These are phyloP conservation scores for Xestia rhomboidea DNA, from an alignment of 2,888 invertebrate genomes.

Conservation along the genomic window DNA sequence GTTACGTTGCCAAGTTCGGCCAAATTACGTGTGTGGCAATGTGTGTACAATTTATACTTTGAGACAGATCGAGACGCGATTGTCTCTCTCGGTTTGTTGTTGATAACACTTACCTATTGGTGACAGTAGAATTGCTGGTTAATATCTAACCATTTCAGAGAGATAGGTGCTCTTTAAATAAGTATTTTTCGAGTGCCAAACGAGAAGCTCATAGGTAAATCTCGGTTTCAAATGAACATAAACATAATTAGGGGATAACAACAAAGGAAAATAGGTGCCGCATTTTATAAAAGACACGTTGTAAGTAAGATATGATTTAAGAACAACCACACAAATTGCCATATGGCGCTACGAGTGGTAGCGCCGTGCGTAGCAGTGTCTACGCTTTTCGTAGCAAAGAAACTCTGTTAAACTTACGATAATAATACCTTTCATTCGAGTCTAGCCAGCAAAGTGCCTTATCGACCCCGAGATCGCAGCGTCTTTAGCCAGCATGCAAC, in stretches of 20 bases:
- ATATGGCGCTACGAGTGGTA: conserved; percentile 43
- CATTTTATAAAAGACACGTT: conserved; percentile 4
- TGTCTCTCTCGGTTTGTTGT: conserved; percentile 26
- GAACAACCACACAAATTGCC: conserved; percentile 25
- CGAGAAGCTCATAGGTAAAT: not conserved
- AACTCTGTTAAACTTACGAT: conserved; percentile 42
- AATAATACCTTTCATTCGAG: conserved; percentile 58
- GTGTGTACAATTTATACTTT: conserved; percentile 52
- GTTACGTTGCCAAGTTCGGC: conserved; percentile 63
- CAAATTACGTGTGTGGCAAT: conserved; percentile 52
- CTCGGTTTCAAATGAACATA: not conserved
- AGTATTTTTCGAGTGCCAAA: not conserved
- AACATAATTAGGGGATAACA: not conserved
- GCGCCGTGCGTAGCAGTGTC: conserved; percentile 62
- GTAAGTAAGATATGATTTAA: conserved; percentile 8
- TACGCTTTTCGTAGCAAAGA: conserved; percentile 68
- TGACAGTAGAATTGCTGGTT: conserved; percentile 2
- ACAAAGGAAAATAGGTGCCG: not conserved
- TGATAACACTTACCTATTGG: not conserved
- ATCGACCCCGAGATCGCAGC: conserved; percentile 87
- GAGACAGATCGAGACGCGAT: conserved; percentile 21
- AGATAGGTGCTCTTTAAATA: conserved; percentile 6
- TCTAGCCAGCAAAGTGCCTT: conserved; percentile 74
- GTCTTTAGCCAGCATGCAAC: conserved; percentile 79
- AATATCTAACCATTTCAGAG: not conserved